Evolutionary conservation across 2,113 vertebrate species (phyloP), one percentile per base, ranked within the genome.

Genomic region (Chlorocebus sabaeus): DNA sequence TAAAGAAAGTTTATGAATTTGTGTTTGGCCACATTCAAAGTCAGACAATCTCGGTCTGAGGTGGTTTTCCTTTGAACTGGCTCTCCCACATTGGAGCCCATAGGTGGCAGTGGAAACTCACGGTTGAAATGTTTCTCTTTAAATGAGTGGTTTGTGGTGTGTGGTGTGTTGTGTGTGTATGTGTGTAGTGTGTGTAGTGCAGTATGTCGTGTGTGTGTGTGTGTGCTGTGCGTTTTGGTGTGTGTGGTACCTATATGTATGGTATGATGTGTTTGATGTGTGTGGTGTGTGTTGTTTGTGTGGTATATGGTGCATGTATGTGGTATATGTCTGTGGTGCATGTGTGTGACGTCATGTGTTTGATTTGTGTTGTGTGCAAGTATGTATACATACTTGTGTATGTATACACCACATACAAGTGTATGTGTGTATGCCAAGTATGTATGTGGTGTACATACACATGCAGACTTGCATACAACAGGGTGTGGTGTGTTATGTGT

Each of bases 31-130:
- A 64, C 61, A 64, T 64, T 32, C 61, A 14, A 64, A 14, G 27
- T 64, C 61, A 64, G 27, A 30, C 61, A 30, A 32, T 27, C 61
- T 64, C 27, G 1, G 61, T 64, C 12, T 75, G 23, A 16, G 50
- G 27, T 32, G 4, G 50, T 25, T 61, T 0, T 50, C 67, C 8
- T 61, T 83, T 16, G 11, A 40, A 48, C 30, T 12, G 17, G 13
- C 25, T 61, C 2, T 48, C 85, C 45, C 3, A 25, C 68, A 45
- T 67, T 86, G 9, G 0, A 40, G 8, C 95, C 98, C 45, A 61
- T 72, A 64, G 98, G 79, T 45, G 98, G 97, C 97, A 93, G 96
- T 35, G 81, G 75, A 76, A 1, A 64, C 48, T 80, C 86, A 87
- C 5, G 22, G 16, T 50, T 96, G 67, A 89, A 25, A 40, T 0